Evolutionary conservation across 2,888 invertebrate genomes (phyloP).

Genomic region (Tineola bisselliella): DNA sequence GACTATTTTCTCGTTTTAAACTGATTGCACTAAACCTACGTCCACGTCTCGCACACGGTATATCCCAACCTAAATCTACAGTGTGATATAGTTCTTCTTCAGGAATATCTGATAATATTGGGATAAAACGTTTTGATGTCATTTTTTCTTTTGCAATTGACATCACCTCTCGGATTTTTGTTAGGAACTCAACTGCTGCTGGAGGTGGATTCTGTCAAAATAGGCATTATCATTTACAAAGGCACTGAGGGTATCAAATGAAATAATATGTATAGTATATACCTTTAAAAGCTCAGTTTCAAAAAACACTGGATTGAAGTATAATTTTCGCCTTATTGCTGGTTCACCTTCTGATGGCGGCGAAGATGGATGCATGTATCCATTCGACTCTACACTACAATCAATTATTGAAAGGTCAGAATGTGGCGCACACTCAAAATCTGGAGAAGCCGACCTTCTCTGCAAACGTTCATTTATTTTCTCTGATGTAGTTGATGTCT

Average conservation of each 20-base stretch:
- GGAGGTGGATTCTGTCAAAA: slow-evolving; percentile 83
- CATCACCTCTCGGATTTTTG: slow-evolving; percentile 90
- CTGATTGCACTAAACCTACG: slow-evolving; percentile 67
- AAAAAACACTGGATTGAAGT: slow-evolving; percentile 91
- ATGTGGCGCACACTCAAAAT: slow-evolving; percentile 57
- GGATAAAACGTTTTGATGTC: slow-evolving; percentile 81
- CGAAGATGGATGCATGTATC: slow-evolving; percentile 48
- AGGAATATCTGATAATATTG: slow-evolving; percentile 80
- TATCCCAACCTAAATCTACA: slow-evolving; percentile 59
- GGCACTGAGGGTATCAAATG: slow-evolving; percentile 17
- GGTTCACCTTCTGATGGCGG: slow-evolving; percentile 48
- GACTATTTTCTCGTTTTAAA: slow-evolving; percentile 70
- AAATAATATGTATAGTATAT: slow-evolving; percentile 21
- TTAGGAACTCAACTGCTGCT: slow-evolving; percentile 87
- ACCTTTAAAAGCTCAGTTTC: slow-evolving; percentile 86
- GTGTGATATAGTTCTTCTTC: slow-evolving; percentile 74
- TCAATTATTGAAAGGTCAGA: slow-evolving; percentile 58
- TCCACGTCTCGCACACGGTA: slow-evolving; percentile 59
- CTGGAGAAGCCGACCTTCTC: slow-evolving; percentile 50
- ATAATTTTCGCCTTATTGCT: slow-evolving; percentile 76
- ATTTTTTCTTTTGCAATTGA: slow-evolving; percentile 89
- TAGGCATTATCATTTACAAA: background rate
- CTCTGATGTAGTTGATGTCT: slow-evolving; percentile 38
- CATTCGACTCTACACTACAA: slow-evolving; percentile 39
- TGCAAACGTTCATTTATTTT: slow-evolving; percentile 39